These are phyloP conservation scores for Samia ricini DNA, from an alignment of 1,140 invertebrate genomes.

Conservation along the genomic window DNA sequence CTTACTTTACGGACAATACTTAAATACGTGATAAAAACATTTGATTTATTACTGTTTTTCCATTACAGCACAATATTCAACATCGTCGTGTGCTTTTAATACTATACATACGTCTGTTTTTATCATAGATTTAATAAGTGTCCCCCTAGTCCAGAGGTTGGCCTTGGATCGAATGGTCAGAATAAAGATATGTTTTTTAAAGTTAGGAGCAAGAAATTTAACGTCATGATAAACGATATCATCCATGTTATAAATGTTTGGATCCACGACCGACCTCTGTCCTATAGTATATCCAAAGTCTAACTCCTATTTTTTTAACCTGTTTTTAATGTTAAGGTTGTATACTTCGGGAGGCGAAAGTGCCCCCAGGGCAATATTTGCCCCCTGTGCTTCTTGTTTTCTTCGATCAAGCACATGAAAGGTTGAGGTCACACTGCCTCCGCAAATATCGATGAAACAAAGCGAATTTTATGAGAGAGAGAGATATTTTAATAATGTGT, in stretches of 20 bases:
- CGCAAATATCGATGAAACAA: slow-evolving; percentile 32
- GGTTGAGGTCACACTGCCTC: slow-evolving; percentile 27
- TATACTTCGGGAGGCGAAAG: slow-evolving; percentile 55
- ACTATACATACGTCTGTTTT: slow-evolving; percentile 10
- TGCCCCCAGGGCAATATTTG: slow-evolving; percentile 48
- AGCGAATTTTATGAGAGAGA: slow-evolving; percentile 40
- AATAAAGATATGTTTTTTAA: neutral
- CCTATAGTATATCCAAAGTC: slow-evolving; percentile 68
- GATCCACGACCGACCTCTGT: neutral
- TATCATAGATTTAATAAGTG: slow-evolving; percentile 45
- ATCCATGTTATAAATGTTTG: neutral
- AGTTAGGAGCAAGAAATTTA: neutral
- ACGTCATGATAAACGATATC: neutral
- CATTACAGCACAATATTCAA: slow-evolving; percentile 4
- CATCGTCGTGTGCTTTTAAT: neutral
- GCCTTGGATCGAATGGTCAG: slow-evolving; percentile 24
- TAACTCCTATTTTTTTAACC: slow-evolving; percentile 76
- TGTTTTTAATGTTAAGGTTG: slow-evolving; percentile 73
- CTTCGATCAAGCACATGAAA: slow-evolving; percentile 46
- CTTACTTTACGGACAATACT: slow-evolving; percentile 40
- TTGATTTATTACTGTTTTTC: neutral
- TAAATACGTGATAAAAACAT: slow-evolving; percentile 37
- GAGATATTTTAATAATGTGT: slow-evolving; percentile 41
- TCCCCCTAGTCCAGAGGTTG: slow-evolving; percentile 36
- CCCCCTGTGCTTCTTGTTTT: slow-evolving; percentile 74